phyloP scores from a whole-genome alignment of 2,888 invertebrate genomes.

The Torymus auratus region DNA sequence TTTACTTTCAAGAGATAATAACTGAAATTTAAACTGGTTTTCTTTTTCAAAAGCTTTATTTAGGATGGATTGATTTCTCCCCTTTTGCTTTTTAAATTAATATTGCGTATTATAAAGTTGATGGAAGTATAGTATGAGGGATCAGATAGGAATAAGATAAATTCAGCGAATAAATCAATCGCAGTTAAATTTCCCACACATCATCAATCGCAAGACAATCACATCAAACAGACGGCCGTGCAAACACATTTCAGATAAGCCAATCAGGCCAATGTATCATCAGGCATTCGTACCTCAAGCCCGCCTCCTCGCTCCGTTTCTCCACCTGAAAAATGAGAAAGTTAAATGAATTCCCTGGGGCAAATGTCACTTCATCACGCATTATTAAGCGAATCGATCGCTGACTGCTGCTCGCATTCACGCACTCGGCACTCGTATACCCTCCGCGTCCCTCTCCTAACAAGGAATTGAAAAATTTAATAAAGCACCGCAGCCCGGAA shows the following conservation, averaged over 20 bases:
- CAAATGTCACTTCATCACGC: conserved; percentile 38
- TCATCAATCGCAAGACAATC: conserved; percentile 45
- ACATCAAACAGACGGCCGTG: neutral
- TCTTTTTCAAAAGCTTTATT: no score
- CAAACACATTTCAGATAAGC: conserved; percentile 7
- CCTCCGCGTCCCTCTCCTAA: neutral
- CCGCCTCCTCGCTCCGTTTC: neutral
- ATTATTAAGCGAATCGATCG: conserved; percentile 41
- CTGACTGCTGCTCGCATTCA: neutral
- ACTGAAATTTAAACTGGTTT: no score
- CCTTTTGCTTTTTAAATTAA: no score
- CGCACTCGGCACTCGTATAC: neutral
- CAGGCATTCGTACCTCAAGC: neutral
- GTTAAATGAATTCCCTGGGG: conserved; percentile 15
- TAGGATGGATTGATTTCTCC: no score
- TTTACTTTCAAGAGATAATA: no score
- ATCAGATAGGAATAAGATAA: no score
- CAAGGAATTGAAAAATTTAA: conserved; percentile 37
- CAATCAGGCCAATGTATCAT: conserved; percentile 30
- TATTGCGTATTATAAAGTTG: no score
- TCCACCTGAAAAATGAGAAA: conserved; percentile 32
- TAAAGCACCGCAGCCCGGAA: conserved; percentile 31
- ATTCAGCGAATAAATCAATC: neutral
- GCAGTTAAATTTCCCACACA: neutral
- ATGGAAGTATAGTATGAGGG: no score